Evolutionary conservation across 2,888 invertebrate genomes (phyloP), one percentile per base, ranked within the genome.

Genomic region (Elmis aenea): DNA sequence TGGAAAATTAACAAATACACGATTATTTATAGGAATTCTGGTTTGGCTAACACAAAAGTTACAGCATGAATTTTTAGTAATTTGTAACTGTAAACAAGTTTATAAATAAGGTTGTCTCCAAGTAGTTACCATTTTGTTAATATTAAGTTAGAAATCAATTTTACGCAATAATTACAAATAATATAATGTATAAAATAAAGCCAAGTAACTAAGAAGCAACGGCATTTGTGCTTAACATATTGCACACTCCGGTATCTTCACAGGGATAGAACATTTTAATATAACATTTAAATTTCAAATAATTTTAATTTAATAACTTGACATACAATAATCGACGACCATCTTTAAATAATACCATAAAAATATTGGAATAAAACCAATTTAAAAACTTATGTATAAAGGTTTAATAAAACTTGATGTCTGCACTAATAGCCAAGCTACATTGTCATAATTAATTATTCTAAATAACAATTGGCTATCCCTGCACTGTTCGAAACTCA

Each of bases 401-500:
- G 10, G 26, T n/a, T 26, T 6, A 26, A 14, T 8, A 26, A 26
- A 13, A 26, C 10, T 26, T 6, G 26, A 5, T 26, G 13, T n/a
- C 11, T 8, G 11, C 16, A 27, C 13, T 14, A 25, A 26, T 26
- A 38, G 28, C 8, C 32, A 38, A 42, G 28, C 42, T 37, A 37
- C 33, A 21, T 13, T 28, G 32, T 26, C 31, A 18, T 16, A 36
- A 36, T 36, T 20, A 42, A 38, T 42, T 38, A 42, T 34, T 30
- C 38, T 38, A 39, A 38, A 31, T 18, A 18, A 18, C 8, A 6
- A 6, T 26, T 56, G 54, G 56, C 59, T 58, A 59, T 57, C 58
- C 57, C 58, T 52, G 53, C 49, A 52, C 46, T 42, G 42, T 52
- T 45, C 45, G 45, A 59, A 59, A 62, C 58, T 61, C 57, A 62